Base-by-base conservation (phyloP, 2,888 invertebrate genomes). In the Athalia circularis region DNA sequence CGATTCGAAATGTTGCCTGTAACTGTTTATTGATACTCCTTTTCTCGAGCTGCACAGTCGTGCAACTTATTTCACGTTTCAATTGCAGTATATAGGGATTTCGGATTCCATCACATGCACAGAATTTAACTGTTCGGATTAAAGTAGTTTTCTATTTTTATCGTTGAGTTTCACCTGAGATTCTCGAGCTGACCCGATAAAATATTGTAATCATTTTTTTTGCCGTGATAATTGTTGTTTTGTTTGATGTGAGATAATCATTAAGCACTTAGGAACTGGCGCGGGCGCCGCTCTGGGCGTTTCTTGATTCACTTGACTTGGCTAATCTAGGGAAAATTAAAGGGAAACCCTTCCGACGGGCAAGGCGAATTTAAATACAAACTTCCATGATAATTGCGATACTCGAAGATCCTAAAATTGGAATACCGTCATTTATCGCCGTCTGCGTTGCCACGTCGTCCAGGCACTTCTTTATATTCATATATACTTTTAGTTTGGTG, bases 241-340 rank as follows among this genome's bases (percentile, higher is more conserved):
- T 64, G 50, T 62, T 13, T 47, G 15, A 6, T 52, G 29, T 62
- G 45, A 13, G 62, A 13, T 29, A 8, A 62, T 13, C 50, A n/a
- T 50, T 45, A 48, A 75, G 62, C 50, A 62, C 3, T 62, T 48
- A 50, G 29, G 50, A 47, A 1, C 50, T 62, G 50, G 52, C 75
- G 75, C 75, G 75, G 62, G 75, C 62, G 52, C 8, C 59, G 75
- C 62, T 62, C 1, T 52, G 52, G 62, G 75, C 50, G 50, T 75
- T 45, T 50, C 75, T 75, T 75, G 75, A 75, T 75, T 62, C 15
- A 75, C 75, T 75, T 75, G 75, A 64, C 75, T 75, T 75, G 75
- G 54, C 62, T 75, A 75, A 62, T 75, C 75, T 75, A 75, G 9
- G 62, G 50, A 50, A 75, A 75, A 75, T 62, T 29, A 47, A 57